These are phyloP conservation scores for Latheticus oryzae DNA, from an alignment of 2,888 invertebrate species.

Conservation along the genomic window DNA sequence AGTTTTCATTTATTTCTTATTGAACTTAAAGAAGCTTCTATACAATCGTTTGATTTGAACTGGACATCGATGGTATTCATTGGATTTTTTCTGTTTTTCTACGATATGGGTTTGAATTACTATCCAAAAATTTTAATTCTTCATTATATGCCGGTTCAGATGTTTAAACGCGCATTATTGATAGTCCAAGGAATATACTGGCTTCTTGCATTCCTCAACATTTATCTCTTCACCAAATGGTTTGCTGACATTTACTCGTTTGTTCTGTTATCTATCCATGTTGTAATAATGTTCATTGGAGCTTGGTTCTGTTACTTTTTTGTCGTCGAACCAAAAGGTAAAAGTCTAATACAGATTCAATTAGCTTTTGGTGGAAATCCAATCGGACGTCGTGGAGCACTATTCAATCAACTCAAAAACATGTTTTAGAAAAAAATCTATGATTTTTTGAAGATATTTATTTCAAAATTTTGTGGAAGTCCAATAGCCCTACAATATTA, in stretches of 20 bases:
- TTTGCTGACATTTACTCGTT: neutral
- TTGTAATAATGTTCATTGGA: slow-evolving; percentile 46
- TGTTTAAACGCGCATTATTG: slow-evolving; percentile 46
- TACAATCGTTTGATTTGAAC: slow-evolving; percentile 1
- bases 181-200: slow-evolving; percentile 47
- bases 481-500: slow-evolving; percentile 66
- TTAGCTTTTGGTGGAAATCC: slow-evolving; percentile 58
- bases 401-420: slow-evolving; percentile 5
- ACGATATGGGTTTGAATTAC: slow-evolving; percentile 51
- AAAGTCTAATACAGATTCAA: slow-evolving; percentile 54
- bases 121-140: slow-evolving; percentile 49
- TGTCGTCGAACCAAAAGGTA: slow-evolving; percentile 53
- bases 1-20: slow-evolving; percentile 26
- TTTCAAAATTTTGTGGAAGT: slow-evolving; percentile 67
- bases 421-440: slow-evolving; percentile 24
- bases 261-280: slow-evolving; percentile 37
- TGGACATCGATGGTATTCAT: slow-evolving; percentile 47
- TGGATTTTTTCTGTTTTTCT: slow-evolving; percentile 49
- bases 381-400: slow-evolving; percentile 51
- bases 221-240: slow-evolving; percentile 35
- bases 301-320: slow-evolving; percentile 44
- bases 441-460: slow-evolving; percentile 64
- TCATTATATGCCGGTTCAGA: slow-evolving; percentile 55
- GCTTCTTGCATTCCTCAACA: slow-evolving; percentile 47
- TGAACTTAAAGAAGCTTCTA: slow-evolving; percentile 5